A percentile compares a stretch with the other conserved stretches of the same genome.
phyloP scores from a whole-genome alignment of 2,797 vertebrate species.

The Sebastiscus tertius region DNA sequence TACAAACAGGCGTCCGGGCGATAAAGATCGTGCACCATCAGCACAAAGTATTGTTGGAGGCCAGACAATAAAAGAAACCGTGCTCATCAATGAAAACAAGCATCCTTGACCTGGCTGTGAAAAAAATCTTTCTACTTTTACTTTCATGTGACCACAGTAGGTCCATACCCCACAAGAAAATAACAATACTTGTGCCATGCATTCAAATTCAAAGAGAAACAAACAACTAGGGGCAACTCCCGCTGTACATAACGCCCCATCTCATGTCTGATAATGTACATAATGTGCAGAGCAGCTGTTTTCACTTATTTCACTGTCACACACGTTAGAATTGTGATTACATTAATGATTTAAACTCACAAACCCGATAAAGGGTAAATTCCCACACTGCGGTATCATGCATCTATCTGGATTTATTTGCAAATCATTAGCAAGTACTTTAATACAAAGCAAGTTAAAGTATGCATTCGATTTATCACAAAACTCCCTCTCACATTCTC shows the following conservation, averaged over 20 bases:
- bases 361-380: constrained; percentile 16
- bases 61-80: constrained; percentile 81
- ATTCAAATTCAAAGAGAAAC: constrained; percentile 59
- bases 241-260: constrained; percentile 59
- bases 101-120: constrained; percentile 76
- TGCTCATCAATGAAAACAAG: constrained; percentile 80
- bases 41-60: constrained; percentile 82
- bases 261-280: constrained; percentile 64
- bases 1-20: constrained; percentile 77
- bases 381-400: not conserved
- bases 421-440: constrained; percentile 14
- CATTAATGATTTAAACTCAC: constrained; percentile 14
- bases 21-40: constrained; percentile 83
- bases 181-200: constrained; percentile 27
- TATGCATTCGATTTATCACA: constrained; percentile 23
- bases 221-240: constrained; percentile 47
- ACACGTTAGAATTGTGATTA: constrained; percentile 31
- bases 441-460: constrained; percentile 17
- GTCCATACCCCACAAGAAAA: constrained; percentile 22
- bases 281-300: constrained; percentile 56
- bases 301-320: constrained; percentile 52
- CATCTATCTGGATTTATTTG: constrained; percentile 21
- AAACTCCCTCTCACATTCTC: constrained; percentile 44
- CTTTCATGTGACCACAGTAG: constrained; percentile 39
- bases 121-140: constrained; percentile 53